A percentile compares a stretch with the other conserved stretches of the same genome.
These are phyloP conservation scores for Mythimna albipuncta DNA, from an alignment of 2,888 invertebrate species.

Conservation along the genomic window DNA sequence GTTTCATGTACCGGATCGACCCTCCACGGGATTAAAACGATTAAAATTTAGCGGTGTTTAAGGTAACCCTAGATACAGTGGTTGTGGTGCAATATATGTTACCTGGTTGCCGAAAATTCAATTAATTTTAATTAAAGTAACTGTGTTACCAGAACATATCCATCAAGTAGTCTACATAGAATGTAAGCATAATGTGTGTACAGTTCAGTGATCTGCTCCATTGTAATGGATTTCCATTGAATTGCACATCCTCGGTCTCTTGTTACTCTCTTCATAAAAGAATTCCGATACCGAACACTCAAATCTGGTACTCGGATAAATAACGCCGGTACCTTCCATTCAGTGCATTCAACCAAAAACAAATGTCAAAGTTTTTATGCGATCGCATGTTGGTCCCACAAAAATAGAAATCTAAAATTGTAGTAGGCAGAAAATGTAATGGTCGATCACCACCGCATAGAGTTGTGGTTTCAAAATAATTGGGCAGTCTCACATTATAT, in stretches of 20 bases:
- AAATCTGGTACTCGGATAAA: conserved; percentile 4
- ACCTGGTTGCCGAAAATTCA: background rate
- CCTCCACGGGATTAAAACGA: no score
- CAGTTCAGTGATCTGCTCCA: conserved; percentile 32
- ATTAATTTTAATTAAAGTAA: background rate
- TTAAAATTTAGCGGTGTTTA: no score
- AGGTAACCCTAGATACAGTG: background rate
- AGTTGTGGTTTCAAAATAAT: conserved; percentile 17
- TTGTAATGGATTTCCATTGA: conserved; percentile 38
- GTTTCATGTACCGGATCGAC: no score
- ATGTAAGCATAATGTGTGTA: background rate
- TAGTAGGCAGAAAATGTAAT: conserved; percentile 17
- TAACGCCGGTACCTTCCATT: background rate
- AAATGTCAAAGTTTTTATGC: conserved; percentile 23
- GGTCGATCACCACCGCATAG: conserved; percentile 8
- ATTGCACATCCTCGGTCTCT: conserved; percentile 15
- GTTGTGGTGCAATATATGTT: background rate
- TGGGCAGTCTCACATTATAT: background rate
- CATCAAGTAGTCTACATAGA: background rate
- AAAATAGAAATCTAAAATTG: conserved; percentile 60
- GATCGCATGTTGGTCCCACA: conserved; percentile 21
- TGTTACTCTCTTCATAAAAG: conserved; percentile 5
- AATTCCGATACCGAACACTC: conserved; percentile 9
- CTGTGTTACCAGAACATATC: background rate
- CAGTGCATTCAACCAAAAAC: conserved; percentile 20